These are phyloP conservation scores for Meteorus cinctellus DNA, from an alignment of 2,888 invertebrate species.

Conservation along the genomic window DNA sequence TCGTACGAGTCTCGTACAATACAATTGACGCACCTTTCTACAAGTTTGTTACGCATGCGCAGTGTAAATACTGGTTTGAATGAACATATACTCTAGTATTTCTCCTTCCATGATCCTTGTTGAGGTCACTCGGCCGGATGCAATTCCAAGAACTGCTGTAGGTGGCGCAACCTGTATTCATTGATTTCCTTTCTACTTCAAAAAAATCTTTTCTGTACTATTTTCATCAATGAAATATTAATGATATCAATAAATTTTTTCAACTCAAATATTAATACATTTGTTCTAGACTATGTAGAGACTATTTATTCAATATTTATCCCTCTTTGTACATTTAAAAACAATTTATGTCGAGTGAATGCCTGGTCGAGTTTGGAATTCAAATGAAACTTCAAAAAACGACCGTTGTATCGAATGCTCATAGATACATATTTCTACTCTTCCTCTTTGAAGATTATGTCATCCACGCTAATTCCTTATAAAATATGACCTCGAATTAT, in stretches of 20 bases:
- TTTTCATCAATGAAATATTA: too few relatives aligned
- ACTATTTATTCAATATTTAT: too few relatives aligned
- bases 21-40: neutral
- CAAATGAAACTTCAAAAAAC: too few relatives aligned
- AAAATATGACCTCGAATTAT: neutral
- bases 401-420: too few relatives aligned
- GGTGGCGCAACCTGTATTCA: neutral
- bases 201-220: neutral
- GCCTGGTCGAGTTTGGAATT: too few relatives aligned
- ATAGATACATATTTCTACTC: too few relatives aligned
- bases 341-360: too few relatives aligned
- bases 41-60: slow-evolving; percentile 32
- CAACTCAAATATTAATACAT: too few relatives aligned
- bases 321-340: too few relatives aligned
- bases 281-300: too few relatives aligned
- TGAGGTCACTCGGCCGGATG: neutral
- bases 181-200: neutral
- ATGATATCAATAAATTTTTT: too few relatives aligned
- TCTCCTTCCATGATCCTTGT: neutral
- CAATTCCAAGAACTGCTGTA: neutral
- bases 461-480: neutral
- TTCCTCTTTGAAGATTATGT: too few relatives aligned
- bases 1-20: slow-evolving; percentile 30
- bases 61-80: neutral
- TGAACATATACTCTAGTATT: neutral